Conservation (phyloP, 2,113 vertebrate genomes). For the Bubo bubo region DNA sequence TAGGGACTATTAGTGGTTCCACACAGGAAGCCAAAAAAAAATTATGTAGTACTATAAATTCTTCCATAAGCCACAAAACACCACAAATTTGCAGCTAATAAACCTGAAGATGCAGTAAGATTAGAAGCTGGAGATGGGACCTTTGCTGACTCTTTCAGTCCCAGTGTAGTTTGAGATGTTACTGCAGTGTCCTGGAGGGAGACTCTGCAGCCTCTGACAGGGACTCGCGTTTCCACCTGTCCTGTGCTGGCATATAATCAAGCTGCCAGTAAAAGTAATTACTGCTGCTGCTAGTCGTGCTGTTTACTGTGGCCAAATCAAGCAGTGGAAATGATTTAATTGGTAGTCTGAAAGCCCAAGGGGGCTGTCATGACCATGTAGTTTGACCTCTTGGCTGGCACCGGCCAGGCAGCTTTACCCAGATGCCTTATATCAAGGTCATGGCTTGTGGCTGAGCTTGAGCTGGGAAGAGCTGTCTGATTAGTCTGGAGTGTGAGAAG, state of each 20-base stretch:
- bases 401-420: neutral
- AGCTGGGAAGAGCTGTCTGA: neutral
- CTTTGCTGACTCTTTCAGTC: neutral
- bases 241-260: neutral
- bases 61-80: constrained; percentile 73
- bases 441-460: neutral
- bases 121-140: constrained; percentile 55
- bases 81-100: constrained; percentile 77
- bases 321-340: constrained; percentile 31
- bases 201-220: neutral
- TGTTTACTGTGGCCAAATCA: neutral
- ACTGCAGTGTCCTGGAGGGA: neutral
- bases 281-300: neutral
- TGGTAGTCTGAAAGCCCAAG: neutral
- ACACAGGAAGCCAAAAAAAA: constrained; percentile 60
- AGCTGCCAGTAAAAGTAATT: neutral
- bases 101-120: constrained; percentile 64
- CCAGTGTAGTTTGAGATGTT: neutral
- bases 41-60: constrained; percentile 76
- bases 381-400: neutral
- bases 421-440: neutral
- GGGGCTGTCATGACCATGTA: neutral
- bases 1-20: constrained; percentile 75
- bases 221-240: neutral
- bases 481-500: neutral